Evolutionary conservation across 2,113 vertebrate genomes (phyloP), one percentile per base, ranked within the genome.

Genomic region (Vireo altiloquus): DNA sequence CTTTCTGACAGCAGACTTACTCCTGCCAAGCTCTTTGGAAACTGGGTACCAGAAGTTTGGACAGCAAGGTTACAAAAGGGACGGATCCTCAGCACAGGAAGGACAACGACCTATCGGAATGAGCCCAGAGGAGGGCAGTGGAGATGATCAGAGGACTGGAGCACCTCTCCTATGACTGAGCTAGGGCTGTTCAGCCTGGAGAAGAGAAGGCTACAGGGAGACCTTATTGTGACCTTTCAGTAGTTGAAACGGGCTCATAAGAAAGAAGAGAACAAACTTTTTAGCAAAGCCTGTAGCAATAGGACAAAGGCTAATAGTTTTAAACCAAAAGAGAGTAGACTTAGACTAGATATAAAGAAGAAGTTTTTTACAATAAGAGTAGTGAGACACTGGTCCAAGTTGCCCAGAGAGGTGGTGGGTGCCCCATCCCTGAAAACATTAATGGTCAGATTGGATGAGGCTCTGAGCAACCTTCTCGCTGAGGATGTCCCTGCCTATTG

Each of bases 41-140:
- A 61, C 6, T 31, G n/a, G 13, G 5, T 5, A 80, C 6, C 35
- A 40, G 35, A 33, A 68, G 28, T 72, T 31, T 50, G 47, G 69
- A 87, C 47, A 68, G 52, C 61, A 80, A 69, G 40, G 24, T 47
- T 64, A 79, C 35, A 9, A 33, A 89, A 50, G 44, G 59, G 50
- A 27, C 0, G 13, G 44, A 52, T 66, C 44, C 37, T 52, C 44
- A 59, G 52, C 87, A 46, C 19, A 39, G 52, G 46, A 63, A 54
- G 20, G 40, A 54, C n/a, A 47, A 4, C 0, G 1, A 59, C 15
- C 12, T 24, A 12, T 17, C 37, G n/a, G 44, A 81, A 42, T 3
- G 10, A 50, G 23, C 20, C 77, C 52, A n/a, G 27, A 50, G 15
- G 44, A 74, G 15, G 19, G 59, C 27, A 0, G 1, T 65, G 60